Conservation (phyloP, 2,888 invertebrate species). For the Dasypogon diadema region DNA sequence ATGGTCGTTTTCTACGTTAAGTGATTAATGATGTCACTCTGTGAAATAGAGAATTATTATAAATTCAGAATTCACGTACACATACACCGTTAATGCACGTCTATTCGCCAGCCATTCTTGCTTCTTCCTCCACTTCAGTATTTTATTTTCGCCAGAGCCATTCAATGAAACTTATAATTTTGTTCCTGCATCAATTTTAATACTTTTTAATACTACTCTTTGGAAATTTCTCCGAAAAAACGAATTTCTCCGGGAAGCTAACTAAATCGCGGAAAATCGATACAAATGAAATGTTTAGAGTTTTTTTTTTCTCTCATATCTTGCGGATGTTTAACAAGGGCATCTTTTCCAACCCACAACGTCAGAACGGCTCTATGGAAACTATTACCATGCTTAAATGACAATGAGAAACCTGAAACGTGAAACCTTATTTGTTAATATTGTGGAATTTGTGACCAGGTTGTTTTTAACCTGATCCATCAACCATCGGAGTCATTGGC, state of each 20-base stretch:
- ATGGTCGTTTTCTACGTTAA: conserved; percentile 14
- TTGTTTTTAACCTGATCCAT: conserved; percentile 18
- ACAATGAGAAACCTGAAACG: conserved; percentile 11
- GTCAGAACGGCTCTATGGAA: not conserved
- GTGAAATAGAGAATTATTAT: conserved; percentile 13
- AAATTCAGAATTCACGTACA: conserved; percentile 5
- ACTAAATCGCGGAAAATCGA: not conserved
- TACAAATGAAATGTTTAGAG: conserved; percentile 8
- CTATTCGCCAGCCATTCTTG: not conserved
- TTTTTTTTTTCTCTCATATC: not conserved
- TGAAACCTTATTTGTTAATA: conserved; percentile 20
- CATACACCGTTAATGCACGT: not conserved
- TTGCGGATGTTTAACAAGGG: not conserved
- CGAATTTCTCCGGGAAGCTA: not conserved
- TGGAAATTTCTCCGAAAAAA: too few species aligned
- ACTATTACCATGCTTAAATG: not conserved
- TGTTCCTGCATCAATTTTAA: too few species aligned
- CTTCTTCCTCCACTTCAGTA: not conserved
- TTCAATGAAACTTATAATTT: not conserved
- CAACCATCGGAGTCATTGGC: conserved; percentile 5
- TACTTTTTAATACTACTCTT: too few species aligned
- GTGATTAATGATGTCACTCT: conserved; percentile 35
- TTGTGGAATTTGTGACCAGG: conserved; percentile 14
- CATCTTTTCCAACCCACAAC: conserved; percentile 2
- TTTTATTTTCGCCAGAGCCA: too few species aligned